Conservation (phyloP, 1,140 invertebrate species). For the Laodelphax striatellus region DNA sequence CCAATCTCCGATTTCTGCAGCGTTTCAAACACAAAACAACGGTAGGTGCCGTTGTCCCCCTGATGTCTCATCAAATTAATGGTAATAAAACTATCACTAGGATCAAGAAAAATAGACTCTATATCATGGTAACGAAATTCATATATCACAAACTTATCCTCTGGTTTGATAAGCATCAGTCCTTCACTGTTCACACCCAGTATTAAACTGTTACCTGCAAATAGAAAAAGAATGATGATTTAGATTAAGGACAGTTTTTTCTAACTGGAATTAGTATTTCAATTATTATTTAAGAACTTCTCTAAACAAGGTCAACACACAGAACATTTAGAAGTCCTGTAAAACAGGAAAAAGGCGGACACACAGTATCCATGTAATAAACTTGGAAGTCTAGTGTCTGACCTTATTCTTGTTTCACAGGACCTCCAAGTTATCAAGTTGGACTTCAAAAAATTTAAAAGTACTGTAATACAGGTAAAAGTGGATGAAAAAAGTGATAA, state of each 20-base stretch:
- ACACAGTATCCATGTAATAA: too few relatives aligned
- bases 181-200: constrained; percentile 87
- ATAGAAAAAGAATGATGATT: background rate
- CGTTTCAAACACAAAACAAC: constrained; percentile 90
- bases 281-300: too few relatives aligned
- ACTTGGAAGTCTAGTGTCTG: too few relatives aligned
- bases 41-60: constrained; percentile 40
- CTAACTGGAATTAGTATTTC: too few relatives aligned
- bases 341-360: too few relatives aligned
- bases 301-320: too few relatives aligned
- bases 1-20: constrained; percentile 82
- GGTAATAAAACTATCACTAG: constrained; percentile 84
- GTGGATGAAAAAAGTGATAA: too few relatives aligned
- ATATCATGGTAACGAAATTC: constrained; percentile 82
- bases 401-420: too few relatives aligned
- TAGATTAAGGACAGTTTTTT: background rate
- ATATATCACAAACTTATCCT: constrained; percentile 80
- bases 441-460: too few relatives aligned
- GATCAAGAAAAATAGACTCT: constrained; percentile 82
- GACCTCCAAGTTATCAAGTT: too few relatives aligned
- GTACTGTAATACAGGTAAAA: too few relatives aligned
- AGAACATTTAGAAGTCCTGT: too few relatives aligned
- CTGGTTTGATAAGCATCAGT: constrained; percentile 74
- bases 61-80: constrained; percentile 52
- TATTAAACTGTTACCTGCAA: constrained; percentile 43